Evolutionary conservation across 2,113 vertebrate genomes (phyloP).

Genomic region (Prunella fulvescens): DNA sequence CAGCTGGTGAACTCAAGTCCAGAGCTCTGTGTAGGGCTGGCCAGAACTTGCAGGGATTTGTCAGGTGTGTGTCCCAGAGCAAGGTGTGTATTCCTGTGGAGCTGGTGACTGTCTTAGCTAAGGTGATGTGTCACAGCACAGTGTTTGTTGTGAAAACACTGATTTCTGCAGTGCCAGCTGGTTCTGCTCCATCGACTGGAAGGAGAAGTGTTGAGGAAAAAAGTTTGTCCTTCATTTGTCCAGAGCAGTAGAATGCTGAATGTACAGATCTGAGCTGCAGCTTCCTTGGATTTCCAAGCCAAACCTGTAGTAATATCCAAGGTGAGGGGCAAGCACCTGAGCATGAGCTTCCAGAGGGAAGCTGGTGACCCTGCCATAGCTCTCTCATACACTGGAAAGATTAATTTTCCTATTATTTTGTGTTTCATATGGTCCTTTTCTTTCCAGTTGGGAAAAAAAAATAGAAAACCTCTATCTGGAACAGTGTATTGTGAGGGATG

Average conservation of each 20-base stretch:
- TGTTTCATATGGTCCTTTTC: not conserved
- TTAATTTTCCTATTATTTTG: not conserved
- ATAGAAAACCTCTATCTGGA: not conserved
- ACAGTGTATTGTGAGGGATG: not conserved
- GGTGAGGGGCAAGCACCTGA: not conserved
- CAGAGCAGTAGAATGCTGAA: not conserved
- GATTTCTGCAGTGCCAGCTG: not conserved
- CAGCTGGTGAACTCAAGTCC: not conserved
- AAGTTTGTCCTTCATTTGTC: not conserved
- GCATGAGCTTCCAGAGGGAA: not conserved
- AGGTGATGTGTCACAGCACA: not conserved
- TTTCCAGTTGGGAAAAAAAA: not conserved
- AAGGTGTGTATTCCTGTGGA: not conserved
- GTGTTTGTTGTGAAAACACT: not conserved
- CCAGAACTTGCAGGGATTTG: not conserved
- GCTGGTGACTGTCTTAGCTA: not conserved
- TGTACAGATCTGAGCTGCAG: not conserved
- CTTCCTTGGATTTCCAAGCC: not conserved
- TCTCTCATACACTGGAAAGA: rapidly evolving
- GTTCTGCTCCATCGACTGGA: not conserved
- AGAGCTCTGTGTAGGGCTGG: not conserved
- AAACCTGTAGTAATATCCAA: not conserved
- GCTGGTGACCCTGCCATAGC: not conserved
- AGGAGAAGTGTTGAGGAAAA: not conserved
- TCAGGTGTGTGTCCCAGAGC: not conserved